Evolutionary conservation across 2,113 vertebrate genomes (phyloP), one percentile per base, ranked within the genome.

Genomic region (Cnemophilus loriae): DNA sequence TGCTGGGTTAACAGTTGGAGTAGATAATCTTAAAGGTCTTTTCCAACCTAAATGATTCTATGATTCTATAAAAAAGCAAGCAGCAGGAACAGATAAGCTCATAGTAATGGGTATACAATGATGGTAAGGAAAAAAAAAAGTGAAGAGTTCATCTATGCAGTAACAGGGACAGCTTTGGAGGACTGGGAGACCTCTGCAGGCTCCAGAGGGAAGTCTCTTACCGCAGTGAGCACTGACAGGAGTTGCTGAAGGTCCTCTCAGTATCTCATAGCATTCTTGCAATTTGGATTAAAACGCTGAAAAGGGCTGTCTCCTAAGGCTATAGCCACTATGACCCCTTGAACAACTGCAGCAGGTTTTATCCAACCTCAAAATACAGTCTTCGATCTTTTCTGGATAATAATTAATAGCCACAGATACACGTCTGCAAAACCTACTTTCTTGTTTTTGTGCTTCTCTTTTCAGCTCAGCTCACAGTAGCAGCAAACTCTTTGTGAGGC

Each of bases 181-280:
- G 55, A 60, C 93, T 35, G 88, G 76, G 93, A 93, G 92, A 97
- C 85, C 93, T 94, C 94, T 96, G 83, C 95, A 96, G 93, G 95
- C 83, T 93, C 85, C 68, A 80, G 39, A 77, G 32, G 75, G 85
- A 94, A 97, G 70, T 90, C 93, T 44, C 68, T 50, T 21, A 50
- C 35, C 0, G 1, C 50, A 41, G 4, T 3, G 11, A 79, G 23
- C 42, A 67, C 69, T 35, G 17, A 53, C 21, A 68, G 37, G 42
- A 90, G 16, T 3, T 28, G 33, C 35, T 88, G 50, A 93, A 86
- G 39, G 42, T 64, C 42, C 26, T 53, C 63, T 55, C 55, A 37
- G 11, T 39, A n/a, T 18, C 42, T 33, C 79, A 37, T 1, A 44
- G 11, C 42, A 83, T 23, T 74, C 9, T 6, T 52, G 87, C 74